phyloP scores from a whole-genome alignment of 2,113 vertebrate genomes.

The Xerus inauris region DNA sequence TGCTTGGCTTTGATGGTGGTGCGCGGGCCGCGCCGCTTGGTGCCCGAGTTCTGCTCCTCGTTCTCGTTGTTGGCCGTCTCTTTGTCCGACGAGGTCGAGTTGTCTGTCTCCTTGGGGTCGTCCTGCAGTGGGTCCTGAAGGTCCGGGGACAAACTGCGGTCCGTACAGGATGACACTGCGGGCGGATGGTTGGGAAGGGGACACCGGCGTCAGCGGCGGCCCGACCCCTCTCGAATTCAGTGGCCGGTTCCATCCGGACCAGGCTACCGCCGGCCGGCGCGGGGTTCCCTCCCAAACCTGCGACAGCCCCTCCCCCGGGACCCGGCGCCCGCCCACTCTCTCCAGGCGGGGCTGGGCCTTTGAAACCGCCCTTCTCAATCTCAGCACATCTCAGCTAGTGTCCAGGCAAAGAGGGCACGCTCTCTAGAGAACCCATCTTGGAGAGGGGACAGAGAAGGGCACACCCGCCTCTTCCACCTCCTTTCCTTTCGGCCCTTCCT shows the following conservation, averaged over 20 bases:
- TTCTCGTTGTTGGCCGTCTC: slow-evolving; percentile 98
- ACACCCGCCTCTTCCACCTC: not conserved
- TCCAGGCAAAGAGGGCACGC: not conserved
- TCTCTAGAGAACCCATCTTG: not conserved
- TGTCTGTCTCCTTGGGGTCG: slow-evolving; percentile 97
- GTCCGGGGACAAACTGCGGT: slow-evolving; percentile 98
- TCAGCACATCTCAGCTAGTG: not conserved
- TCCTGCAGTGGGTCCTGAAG: slow-evolving; percentile 95
- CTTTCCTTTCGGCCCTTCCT: not conserved
- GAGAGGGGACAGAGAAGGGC: not conserved
- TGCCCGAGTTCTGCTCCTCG: slow-evolving; percentile 96
- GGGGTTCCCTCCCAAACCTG: not conserved
- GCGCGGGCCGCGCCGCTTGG: slow-evolving; percentile 95
- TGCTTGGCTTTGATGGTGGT: slow-evolving; percentile 99
- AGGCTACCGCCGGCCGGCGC: not conserved
- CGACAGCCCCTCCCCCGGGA: slow-evolving; percentile 16
- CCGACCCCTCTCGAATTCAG: not conserved
- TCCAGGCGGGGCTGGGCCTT: not conserved
- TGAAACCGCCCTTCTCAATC: not conserved
- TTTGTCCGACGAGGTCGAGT: slow-evolving; percentile 98
- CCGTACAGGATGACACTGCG: slow-evolving; percentile 98
- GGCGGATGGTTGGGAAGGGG: slow-evolving; percentile 23
- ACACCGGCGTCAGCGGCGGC: not conserved
- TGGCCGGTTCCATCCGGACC: not conserved
- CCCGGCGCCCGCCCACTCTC: slow-evolving; percentile 14